Conservation (phyloP, 2,888 invertebrate species). For the Heliconius sara region DNA sequence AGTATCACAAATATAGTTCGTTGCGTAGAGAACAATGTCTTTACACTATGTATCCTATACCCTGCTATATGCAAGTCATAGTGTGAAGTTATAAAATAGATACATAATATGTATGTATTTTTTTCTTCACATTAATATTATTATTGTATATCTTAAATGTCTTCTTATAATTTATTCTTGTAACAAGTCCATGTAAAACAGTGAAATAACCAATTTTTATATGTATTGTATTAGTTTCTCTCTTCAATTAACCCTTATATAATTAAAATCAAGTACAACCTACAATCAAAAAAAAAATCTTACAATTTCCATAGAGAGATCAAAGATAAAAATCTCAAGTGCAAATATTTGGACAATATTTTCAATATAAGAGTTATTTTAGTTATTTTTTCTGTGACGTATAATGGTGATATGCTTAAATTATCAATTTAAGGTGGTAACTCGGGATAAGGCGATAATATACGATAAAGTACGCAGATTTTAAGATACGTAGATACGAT, state of each 20-base stretch:
- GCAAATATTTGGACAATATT: conserved; percentile 11
- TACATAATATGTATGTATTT: too few species aligned
- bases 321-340: conserved; percentile 21
- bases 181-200: too few species aligned
- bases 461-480: not conserved
- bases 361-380: not conserved
- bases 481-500: not conserved
- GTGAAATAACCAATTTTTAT: too few species aligned
- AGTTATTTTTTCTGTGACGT: conserved; percentile 9
- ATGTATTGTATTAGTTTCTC: too few species aligned
- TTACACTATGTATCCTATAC: too few species aligned
- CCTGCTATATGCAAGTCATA: too few species aligned
- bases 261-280: not conserved
- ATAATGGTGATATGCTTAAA: conserved; percentile 1
- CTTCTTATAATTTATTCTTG: too few species aligned
- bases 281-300: not conserved
- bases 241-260: not conserved
- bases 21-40: too few species aligned
- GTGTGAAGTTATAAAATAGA: too few species aligned
- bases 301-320: not conserved
- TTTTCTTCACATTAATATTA: too few species aligned
- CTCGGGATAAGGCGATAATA: not conserved
- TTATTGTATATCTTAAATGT: too few species aligned
- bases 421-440: conserved; percentile 6
- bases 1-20: too few species aligned